Conservation (phyloP, 37 sponge, comb jelly and placozoan genomes). For the Spongia lamella region DNA sequence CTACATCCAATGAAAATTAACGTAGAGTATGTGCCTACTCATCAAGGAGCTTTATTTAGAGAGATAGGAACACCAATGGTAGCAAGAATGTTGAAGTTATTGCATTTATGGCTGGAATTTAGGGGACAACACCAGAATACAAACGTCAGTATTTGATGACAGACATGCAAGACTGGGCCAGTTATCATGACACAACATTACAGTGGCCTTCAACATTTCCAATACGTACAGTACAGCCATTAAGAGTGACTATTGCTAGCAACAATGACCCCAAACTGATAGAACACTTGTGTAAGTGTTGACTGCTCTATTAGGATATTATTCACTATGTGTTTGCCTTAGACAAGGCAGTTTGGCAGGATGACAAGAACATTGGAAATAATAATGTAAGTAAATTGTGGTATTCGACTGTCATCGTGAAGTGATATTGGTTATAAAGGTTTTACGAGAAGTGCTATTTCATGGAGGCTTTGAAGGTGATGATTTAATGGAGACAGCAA, state of each 20-base stretch:
- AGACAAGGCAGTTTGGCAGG: constrained; percentile 80
- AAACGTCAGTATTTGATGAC: constrained; percentile 49
- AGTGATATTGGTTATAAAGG: constrained; percentile 13
- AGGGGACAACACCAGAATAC: too few species aligned
- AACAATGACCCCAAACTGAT: constrained; percentile 47
- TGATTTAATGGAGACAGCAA: constrained; percentile 29
- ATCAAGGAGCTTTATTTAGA: constrained; percentile 83
- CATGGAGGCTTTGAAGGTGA: constrained; percentile 53
- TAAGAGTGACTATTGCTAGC: constrained; percentile 78
- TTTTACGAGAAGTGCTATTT: constrained; percentile 40
- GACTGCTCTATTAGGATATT: too few species aligned
- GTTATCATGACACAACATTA: constrained; percentile 39
- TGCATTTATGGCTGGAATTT: too few species aligned
- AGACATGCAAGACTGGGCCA: constrained; percentile 68
- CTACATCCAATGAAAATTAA: constrained; percentile 37
- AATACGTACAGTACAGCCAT: constrained; percentile 65
- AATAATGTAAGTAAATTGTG: constrained; percentile 30
- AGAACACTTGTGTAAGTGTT: constrained; percentile 50
- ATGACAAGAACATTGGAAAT: constrained; percentile 68
- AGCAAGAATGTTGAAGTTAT: too few species aligned
- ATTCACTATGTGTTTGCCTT: not conserved
- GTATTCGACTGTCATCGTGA: too few species aligned
- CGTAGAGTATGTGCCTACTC: constrained; percentile 82
- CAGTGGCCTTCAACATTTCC: constrained; percentile 73
- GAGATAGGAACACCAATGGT: constrained; percentile 83